Conservation (phyloP, 2,888 invertebrate genomes). For the Scelioninae gen. 1 region DNA sequence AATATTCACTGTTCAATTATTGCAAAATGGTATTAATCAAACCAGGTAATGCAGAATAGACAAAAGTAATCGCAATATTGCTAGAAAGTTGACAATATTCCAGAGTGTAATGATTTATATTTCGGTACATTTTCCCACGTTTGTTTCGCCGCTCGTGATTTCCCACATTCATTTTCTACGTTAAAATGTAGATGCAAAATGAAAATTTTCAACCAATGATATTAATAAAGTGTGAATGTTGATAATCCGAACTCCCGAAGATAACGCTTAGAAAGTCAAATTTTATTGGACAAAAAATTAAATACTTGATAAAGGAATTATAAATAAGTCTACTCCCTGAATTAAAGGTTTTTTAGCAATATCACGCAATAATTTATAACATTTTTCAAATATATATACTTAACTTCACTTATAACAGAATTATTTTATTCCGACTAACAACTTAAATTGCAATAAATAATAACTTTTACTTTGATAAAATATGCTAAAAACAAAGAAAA, state of each 20-base stretch:
- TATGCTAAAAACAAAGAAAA: too few species aligned
- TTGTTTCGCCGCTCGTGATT: conserved; percentile 10
- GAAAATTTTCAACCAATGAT: conserved; percentile 1
- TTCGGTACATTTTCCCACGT: conserved; percentile 52
- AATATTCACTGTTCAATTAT: conserved; percentile 30
- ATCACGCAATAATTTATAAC: too few species aligned
- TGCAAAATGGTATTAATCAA: conserved; percentile 44
- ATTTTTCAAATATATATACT: too few species aligned
- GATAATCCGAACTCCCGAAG: conserved; percentile 12
- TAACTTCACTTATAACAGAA: too few species aligned
- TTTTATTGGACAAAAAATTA: conserved; percentile 1
- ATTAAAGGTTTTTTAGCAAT: too few species aligned
- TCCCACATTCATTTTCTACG: conserved; percentile 47
- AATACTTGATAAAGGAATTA: conserved; percentile 24
- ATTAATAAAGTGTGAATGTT: conserved; percentile 43
- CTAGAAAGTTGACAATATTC: conserved; percentile 65
- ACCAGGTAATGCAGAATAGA: conserved; percentile 15
- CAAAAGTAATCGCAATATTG: conserved; percentile 56
- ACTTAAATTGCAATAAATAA: too few species aligned
- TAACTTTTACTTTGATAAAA: too few species aligned
- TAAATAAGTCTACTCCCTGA: background rate
- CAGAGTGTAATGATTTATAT: conserved; percentile 38
- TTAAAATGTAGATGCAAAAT: conserved; percentile 28
- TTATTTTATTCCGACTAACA: too few species aligned
- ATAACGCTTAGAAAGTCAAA: conserved; percentile 47